Evolutionary conservation across 64 coral and sea anemone genomes (phyloP).

Genomic region (Porites lutea): DNA sequence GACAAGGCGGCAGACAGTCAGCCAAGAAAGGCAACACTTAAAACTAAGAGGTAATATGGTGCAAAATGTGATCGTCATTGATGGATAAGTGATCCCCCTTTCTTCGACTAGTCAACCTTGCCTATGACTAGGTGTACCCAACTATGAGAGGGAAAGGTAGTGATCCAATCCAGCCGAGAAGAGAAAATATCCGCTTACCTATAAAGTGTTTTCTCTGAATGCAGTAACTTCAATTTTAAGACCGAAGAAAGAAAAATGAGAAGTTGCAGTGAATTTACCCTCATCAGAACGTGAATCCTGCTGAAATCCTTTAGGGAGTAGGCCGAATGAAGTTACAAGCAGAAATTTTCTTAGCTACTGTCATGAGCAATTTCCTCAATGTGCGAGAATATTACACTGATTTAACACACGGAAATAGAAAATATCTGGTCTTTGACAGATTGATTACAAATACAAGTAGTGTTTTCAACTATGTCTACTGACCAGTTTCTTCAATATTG

Average conservation of each 20-base stretch:
- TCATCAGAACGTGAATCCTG: not conserved
- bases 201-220: not conserved
- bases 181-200: constrained; percentile 1
- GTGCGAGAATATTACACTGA: not conserved
- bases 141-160: not conserved
- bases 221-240: constrained; percentile 14
- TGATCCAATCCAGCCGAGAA: not conserved
- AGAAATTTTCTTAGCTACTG: not conserved
- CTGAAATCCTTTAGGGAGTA: constrained; percentile 7
- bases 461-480: not conserved
- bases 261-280: not conserved
- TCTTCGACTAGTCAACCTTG: constrained; percentile 12
- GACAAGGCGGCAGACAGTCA: constrained; percentile 68
- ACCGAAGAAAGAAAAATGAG: not conserved
- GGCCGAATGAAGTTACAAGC: not conserved
- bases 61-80: constrained; percentile 73
- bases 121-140: constrained; percentile 26
- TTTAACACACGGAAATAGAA: not conserved
- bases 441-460: not conserved
- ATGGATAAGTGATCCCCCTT: constrained; percentile 72
- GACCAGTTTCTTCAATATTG: constrained; percentile 3
- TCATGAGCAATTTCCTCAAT: not conserved
- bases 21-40: constrained; percentile 92
- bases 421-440: not conserved
- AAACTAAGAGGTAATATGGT: constrained; percentile 90